A percentile compares a stretch with the other conserved stretches of the same genome.
phyloP scores from a whole-genome alignment of 2,888 invertebrate species.

The Andrena trimmerana region DNA sequence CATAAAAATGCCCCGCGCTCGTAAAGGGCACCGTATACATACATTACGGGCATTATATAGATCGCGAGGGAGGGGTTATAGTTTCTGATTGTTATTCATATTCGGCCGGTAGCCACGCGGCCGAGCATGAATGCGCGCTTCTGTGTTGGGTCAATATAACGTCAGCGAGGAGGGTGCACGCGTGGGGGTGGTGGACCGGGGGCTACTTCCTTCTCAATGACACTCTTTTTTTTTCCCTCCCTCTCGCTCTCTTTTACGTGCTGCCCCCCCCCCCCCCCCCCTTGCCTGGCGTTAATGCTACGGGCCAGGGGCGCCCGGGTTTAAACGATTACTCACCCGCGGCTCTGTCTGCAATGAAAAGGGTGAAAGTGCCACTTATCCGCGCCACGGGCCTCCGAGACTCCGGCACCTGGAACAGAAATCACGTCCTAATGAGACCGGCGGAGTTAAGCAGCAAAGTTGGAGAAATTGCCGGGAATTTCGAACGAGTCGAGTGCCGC shows the following conservation, averaged over 20 bases:
- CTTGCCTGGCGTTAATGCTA: slow-evolving; percentile 43
- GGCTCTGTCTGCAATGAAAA: slow-evolving; percentile 66
- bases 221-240: slow-evolving; percentile 53
- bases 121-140: slow-evolving; percentile 58
- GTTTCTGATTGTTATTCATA: slow-evolving; percentile 82
- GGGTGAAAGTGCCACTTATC: slow-evolving; percentile 70
- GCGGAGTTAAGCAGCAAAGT: slow-evolving; percentile 60
- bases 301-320: slow-evolving; percentile 50
- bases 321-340: slow-evolving; percentile 74
- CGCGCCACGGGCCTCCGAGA: slow-evolving; percentile 61
- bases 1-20: slow-evolving; percentile 80
- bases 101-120: slow-evolving; percentile 62
- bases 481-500: slow-evolving; percentile 38
- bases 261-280: slow-evolving; percentile 14
- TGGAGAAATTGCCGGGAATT: slow-evolving; percentile 61
- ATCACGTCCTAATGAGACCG: slow-evolving; percentile 69
- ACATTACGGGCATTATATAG: slow-evolving; percentile 66
- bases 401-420: slow-evolving; percentile 74
- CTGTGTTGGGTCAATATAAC: slow-evolving; percentile 73
- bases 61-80: slow-evolving; percentile 74
- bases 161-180: slow-evolving; percentile 62
- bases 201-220: slow-evolving; percentile 57
- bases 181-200: slow-evolving; percentile 39
- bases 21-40: slow-evolving; percentile 75
- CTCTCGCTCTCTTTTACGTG: slow-evolving; percentile 17